Evolutionary conservation across 2,113 vertebrate species (phyloP).

Genomic region (Chloroceryle aenea): DNA sequence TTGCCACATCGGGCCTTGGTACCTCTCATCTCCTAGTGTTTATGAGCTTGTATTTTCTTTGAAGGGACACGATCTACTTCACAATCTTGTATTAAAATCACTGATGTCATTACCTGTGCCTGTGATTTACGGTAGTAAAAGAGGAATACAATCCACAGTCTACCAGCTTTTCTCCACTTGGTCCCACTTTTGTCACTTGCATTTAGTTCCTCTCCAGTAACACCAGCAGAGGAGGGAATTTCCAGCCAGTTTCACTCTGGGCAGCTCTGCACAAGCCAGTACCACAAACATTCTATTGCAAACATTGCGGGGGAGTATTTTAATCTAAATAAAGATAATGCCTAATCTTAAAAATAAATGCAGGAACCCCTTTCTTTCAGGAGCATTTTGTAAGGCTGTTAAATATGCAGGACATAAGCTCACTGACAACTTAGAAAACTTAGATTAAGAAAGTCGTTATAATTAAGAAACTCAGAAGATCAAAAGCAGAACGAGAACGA

Average conservation of each 20-base stretch:
- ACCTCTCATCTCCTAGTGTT: slow-evolving; percentile 34
- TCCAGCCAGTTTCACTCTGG: not conserved
- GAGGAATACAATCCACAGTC: slow-evolving; percentile 1
- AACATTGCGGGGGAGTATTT: not conserved
- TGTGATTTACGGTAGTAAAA: not conserved
- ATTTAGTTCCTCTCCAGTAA: not conserved
- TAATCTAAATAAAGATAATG: not conserved
- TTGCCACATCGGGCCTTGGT: not conserved
- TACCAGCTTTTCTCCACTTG: not conserved
- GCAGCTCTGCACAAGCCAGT: not conserved
- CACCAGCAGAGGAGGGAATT: not conserved
- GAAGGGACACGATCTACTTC: not conserved
- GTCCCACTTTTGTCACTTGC: not conserved
- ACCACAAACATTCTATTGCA: not conserved
- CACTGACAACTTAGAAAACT: not conserved
- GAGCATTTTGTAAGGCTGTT: not conserved
- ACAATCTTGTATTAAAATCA: not conserved
- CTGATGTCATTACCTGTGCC: not conserved
- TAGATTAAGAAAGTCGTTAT: not conserved
- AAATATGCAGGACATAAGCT: not conserved
- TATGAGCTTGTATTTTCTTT: slow-evolving; percentile 29
- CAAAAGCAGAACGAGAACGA: slow-evolving; percentile 12
- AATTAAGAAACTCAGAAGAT: slow-evolving; percentile 1
- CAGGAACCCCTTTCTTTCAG: not conserved
- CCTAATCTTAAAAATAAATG: not conserved